These are phyloP conservation scores for Mesembrinibis cayennensis DNA, from an alignment of 2,113 vertebrate genomes.

Conservation along the genomic window DNA sequence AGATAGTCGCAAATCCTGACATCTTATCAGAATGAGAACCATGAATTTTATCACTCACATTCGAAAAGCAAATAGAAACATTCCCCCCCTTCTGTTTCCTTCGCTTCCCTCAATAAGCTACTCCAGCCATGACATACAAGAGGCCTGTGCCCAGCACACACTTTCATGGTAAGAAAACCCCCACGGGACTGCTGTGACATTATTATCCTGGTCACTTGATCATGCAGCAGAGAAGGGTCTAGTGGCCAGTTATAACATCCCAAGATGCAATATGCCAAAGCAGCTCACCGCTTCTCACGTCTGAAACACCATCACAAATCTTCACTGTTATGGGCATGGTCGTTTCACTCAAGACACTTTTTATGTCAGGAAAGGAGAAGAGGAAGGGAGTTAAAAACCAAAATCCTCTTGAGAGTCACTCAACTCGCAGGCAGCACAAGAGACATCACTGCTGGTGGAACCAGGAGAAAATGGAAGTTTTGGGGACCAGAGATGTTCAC, in stretches of 20 bases:
- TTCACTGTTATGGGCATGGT: fast-evolving
- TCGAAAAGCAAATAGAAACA: neutral
- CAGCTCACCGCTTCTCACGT: neutral
- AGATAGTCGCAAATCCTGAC: neutral
- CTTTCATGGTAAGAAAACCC: neutral
- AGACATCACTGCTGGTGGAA: neutral
- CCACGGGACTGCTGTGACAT: neutral
- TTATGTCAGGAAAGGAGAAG: neutral
- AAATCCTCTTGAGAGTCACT: neutral
- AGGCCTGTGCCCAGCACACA: neutral
- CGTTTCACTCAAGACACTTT: neutral
- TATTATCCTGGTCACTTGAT: neutral
- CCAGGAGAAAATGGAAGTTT: neutral
- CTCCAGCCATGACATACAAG: fast-evolving
- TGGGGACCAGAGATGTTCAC: neutral
- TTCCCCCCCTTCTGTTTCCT: neutral
- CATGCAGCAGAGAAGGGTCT: neutral
- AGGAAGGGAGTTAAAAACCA: neutral
- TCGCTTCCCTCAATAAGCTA: neutral
- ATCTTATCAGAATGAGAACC: neutral
- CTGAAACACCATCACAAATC: neutral
- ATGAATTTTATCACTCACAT: neutral
- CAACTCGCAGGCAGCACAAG: neutral
- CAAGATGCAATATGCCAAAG: neutral
- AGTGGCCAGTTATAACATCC: neutral